Percentiles rank a stretch among this genome's conserved stretches.
phyloP scores from a whole-genome alignment of 2,113 vertebrate genomes.

The Mastomys coucha region DNA sequence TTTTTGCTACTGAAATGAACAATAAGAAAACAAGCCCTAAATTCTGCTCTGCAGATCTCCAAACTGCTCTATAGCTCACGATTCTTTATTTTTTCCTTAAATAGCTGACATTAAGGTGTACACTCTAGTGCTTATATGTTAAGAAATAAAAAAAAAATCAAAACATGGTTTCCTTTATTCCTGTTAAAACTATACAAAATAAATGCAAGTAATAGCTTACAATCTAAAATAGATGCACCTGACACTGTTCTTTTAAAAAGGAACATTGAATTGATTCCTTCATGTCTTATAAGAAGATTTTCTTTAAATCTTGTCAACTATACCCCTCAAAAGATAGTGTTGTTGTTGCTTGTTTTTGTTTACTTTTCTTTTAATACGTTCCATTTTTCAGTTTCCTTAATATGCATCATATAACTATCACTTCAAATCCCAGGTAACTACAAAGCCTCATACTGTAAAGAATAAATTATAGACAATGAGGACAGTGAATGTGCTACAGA shows the following conservation, averaged over 20 bases:
- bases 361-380: conserved; percentile 13
- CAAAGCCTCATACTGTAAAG: neutral
- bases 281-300: neutral
- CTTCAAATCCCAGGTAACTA: neutral
- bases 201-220: neutral
- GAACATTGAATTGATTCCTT: neutral
- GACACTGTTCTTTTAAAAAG: neutral
- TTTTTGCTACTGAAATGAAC: neutral
- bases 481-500: neutral
- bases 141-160: neutral
- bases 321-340: neutral
- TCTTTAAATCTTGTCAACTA: conserved; percentile 24
- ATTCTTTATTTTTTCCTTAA: neutral
- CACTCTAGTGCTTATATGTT: neutral
- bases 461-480: neutral
- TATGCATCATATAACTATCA: neutral
- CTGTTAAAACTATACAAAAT: neutral
- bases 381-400: conserved; percentile 15
- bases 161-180: neutral
- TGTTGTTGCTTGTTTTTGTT: neutral
- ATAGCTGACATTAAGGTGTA: neutral
- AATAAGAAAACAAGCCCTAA: neutral
- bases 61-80: neutral
- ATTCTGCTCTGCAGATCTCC: neutral
- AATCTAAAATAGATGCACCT: neutral